Evolutionary conservation across 1,140 invertebrate species (phyloP), one percentile per base, ranked within the genome.

Genomic region (Lordiphosa mommai): DNA sequence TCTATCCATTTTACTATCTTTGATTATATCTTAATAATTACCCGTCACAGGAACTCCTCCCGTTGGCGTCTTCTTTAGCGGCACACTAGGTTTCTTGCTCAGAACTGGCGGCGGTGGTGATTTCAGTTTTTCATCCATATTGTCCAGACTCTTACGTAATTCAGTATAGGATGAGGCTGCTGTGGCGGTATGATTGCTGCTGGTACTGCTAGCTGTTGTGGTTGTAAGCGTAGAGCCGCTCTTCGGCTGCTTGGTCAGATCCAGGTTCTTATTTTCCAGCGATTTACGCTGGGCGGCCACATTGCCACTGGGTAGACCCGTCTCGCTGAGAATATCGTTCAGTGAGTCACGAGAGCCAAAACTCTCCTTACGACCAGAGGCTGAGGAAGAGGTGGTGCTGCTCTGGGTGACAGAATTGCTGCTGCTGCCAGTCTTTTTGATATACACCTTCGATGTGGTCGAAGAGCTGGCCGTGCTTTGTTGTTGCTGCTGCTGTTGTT

Each of bases 21-120:
- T 7, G 6, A 4, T 7, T 27, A 7, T 6, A 7, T 32, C n/a
- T 2, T 1, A 36, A 17, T 27, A 65, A 72, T 69, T 27, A 87
- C 85, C 69, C 5, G 91, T 88, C 14, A 90, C 90, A 7, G 90
- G 88, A 9, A 90, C 90, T 34, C 65, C 57, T 2, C 76, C 77
- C 1, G 92, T 92, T 3, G 92, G 92, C 58, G 92, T 92, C 63
- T 93, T 93, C 85, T 93, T 93, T 33, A 91, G 77, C 33, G 92
- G 91, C 59, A 93, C 90, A 47, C 88, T 90, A 9, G 92, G 92
- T 86, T 93, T 93, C 71, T 93, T 93, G 47, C 80, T 72, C n/a
- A 89, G 59, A 49, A 86, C 88, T 40, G 88, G 88, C 16, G 85
- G 85, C 33, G 86, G 70, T 33, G 87, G 80, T 3, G 86, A 87